phyloP scores from a whole-genome alignment of 37 sponge, comb jelly and placozoan species.

The Geodia barretti region DNA sequence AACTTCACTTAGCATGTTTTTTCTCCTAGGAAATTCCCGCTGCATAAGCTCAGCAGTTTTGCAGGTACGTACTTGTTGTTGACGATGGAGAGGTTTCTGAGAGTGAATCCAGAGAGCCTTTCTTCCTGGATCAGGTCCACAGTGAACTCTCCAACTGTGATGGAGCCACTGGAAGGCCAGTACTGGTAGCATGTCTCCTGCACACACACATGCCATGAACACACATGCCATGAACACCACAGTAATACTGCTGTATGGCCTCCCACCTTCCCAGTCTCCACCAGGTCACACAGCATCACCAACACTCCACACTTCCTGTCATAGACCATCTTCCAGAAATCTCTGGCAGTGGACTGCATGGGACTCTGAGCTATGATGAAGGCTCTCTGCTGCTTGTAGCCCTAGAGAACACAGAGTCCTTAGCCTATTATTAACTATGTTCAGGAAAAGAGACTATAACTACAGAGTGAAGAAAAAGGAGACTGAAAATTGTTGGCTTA shows the following conservation, averaged over 20 bases:
- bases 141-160: slow-evolving; percentile 27
- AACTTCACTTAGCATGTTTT: no score
- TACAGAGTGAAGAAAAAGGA: no score
- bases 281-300: neutral
- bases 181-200: slow-evolving; percentile 54
- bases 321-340: slow-evolving; percentile 19
- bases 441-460: no score
- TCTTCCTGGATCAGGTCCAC: slow-evolving; percentile 31
- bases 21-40: neutral
- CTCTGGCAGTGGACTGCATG: slow-evolving; percentile 7
- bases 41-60: neutral
- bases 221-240: neutral
- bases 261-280: neutral
- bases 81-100: slow-evolving; percentile 12
- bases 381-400: slow-evolving; percentile 14
- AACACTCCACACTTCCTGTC: neutral
- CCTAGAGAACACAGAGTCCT: no score
- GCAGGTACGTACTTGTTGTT: slow-evolving; percentile 11
- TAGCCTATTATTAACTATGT: no score
- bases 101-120: slow-evolving; percentile 26
- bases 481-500: no score
- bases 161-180: slow-evolving; percentile 66
- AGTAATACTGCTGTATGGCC: neutral
- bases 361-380: slow-evolving; percentile 24
- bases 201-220: neutral